Evolutionary conservation across 2,888 invertebrate genomes (phyloP).

Genomic region (Eudemis profundana): DNA sequence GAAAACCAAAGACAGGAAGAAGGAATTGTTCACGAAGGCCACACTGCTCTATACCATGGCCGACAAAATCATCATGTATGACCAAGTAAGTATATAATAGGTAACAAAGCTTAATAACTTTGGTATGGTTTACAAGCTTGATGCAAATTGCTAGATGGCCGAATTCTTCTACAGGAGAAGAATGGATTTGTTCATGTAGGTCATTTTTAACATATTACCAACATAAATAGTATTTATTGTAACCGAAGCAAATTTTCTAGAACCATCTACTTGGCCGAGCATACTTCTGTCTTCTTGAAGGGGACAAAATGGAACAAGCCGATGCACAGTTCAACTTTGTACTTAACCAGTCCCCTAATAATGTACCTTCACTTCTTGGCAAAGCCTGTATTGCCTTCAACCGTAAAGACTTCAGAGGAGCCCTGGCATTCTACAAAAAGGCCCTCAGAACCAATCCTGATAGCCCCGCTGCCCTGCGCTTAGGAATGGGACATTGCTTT

Average conservation of each 20-base stretch:
- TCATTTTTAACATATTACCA: too few relatives aligned
- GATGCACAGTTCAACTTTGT: constrained; percentile 99
- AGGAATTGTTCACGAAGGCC: constrained; percentile 97
- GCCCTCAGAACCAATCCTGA: constrained; percentile 98
- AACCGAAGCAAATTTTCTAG: constrained; percentile 68
- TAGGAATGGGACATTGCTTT: constrained; percentile 99
- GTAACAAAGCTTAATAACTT: too few relatives aligned
- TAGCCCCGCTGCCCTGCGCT: constrained; percentile 97
- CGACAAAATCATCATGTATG: constrained; percentile 99
- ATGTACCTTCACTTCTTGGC: constrained; percentile 98
- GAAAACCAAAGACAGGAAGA: constrained; percentile 96
- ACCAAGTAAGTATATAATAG: constrained; percentile 93
- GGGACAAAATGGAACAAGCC: constrained; percentile 99
- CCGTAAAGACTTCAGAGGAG: constrained; percentile 97
- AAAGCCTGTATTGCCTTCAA: constrained; percentile 99
- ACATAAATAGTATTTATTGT: not conserved
- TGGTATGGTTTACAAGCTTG: too few relatives aligned
- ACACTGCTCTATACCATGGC: constrained; percentile 99
- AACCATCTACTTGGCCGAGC: constrained; percentile 99
- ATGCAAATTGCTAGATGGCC: too few relatives aligned
- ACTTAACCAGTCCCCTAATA: constrained; percentile 96
- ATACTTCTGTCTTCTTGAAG: constrained; percentile 98
- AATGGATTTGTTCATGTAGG: too few relatives aligned
- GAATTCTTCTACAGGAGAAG: too few relatives aligned
- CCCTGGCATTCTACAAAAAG: constrained; percentile 98